phyloP scores from a whole-genome alignment of 1,140 invertebrate species.

The Drosophila auraria region DNA sequence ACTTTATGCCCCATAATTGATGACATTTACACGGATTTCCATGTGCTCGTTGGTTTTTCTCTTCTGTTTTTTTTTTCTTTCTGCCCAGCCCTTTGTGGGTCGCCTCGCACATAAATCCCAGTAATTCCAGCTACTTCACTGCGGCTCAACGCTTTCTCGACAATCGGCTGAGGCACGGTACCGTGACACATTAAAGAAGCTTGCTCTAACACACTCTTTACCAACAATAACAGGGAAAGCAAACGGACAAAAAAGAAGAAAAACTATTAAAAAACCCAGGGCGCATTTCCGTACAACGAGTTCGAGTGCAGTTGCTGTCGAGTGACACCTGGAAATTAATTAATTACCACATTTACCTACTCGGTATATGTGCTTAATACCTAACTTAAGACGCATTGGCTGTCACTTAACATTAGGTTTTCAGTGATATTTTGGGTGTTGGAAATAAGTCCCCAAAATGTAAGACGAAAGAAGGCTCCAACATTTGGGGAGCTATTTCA shows the following conservation, averaged over 20 bases:
- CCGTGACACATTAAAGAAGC: slow-evolving; percentile 58
- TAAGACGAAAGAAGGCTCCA: no score
- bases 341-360: background rate
- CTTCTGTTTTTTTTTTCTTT: slow-evolving; percentile 11
- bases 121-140: slow-evolving; percentile 35
- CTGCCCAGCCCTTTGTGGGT: slow-evolving; percentile 43
- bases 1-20: slow-evolving; percentile 68
- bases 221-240: slow-evolving; percentile 6
- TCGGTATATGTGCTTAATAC: background rate
- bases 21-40: slow-evolving; percentile 60
- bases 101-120: slow-evolving; percentile 46
- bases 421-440: no score
- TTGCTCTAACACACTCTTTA: background rate
- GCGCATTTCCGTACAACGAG: slow-evolving; percentile 20
- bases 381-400: no score
- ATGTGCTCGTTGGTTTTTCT: slow-evolving; percentile 29
- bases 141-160: slow-evolving; percentile 52
- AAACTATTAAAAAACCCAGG: background rate
- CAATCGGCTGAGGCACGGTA: slow-evolving; percentile 39
- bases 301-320: background rate
- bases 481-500: no score
- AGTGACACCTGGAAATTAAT: slow-evolving; percentile 15
- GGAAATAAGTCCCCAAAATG: no score
- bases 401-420: no score
- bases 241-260: background rate